phyloP scores from a whole-genome alignment of 1,140 invertebrate species.

The Diorhabda sublineata region DNA sequence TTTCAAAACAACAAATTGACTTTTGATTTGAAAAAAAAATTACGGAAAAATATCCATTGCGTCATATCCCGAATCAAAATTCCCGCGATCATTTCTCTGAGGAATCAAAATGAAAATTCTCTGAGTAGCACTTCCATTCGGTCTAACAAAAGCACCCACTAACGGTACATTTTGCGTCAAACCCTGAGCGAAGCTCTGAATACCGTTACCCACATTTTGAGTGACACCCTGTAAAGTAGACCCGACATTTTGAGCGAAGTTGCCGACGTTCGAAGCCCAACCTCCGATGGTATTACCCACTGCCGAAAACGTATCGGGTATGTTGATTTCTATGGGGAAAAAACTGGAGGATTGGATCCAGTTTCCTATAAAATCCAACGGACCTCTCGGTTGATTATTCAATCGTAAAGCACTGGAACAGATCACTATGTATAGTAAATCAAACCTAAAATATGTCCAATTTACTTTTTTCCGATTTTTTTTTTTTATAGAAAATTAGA shows the following conservation, averaged over 20 bases:
- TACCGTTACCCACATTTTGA: slow-evolving; percentile 25
- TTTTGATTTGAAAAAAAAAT: too few species aligned
- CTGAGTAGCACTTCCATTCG: background rate
- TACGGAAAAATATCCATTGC: too few species aligned
- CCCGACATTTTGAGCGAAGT: slow-evolving; percentile 27
- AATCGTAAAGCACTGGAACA: background rate
- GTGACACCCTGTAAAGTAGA: slow-evolving; percentile 24
- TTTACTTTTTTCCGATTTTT: too few species aligned
- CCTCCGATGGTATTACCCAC: slow-evolving; percentile 22
- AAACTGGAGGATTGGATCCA: slow-evolving; percentile 37
- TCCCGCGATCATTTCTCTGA: too few species aligned
- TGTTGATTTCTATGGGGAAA: slow-evolving; percentile 41
- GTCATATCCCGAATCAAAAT: too few species aligned
- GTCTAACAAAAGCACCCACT: slow-evolving; percentile 18
- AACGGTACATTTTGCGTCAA: slow-evolving; percentile 26
- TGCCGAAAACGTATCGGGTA: slow-evolving; percentile 33
- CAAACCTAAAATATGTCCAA: too few species aligned
- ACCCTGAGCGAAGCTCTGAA: slow-evolving; percentile 24
- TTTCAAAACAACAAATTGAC: too few species aligned
- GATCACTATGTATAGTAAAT: too few species aligned
- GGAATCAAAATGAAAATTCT: slow-evolving; percentile 11
- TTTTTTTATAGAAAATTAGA: too few species aligned
- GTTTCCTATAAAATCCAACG: slow-evolving; percentile 34
- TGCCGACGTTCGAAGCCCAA: slow-evolving; percentile 27
- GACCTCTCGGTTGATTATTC: slow-evolving; percentile 24